Evolutionary conservation across 2,797 vertebrate genomes (phyloP), one percentile per base, ranked within the genome.

Genomic region (Sus cebifrons): DNA sequence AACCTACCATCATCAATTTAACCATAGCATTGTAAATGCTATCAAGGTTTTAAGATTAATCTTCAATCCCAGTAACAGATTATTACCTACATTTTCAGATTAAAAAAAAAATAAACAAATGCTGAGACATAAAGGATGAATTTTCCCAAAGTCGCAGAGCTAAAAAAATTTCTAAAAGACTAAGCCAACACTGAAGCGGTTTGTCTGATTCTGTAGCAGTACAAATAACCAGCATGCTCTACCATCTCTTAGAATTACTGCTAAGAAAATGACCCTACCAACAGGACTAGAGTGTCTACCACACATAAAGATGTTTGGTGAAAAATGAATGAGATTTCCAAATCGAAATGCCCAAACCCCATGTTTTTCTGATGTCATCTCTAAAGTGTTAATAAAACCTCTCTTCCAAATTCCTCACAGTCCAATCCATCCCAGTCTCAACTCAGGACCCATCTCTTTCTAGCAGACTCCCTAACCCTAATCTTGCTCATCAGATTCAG

Each of bases 1-100:
- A 81, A 90, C 4, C 67, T 85, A 20, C 23, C 56, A 73, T 85
- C 49, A 65, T 85, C 27, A 23, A 49, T 90, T 85, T 91, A 93
- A 23, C 40, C 12, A 7, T 27, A 52, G 29, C n/a, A 68, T 27
- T 91, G 15, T 52, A 25, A 68, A 96, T 20, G 75, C 40, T 44
- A 29, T 27, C 64, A 82, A 40, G 6, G 6, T 65, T 86, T 87
- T 64, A 54, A 74, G 36, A 68, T 17, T 3, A 62, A 52, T 1
- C 32, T 91, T 71, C 17, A 86, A 29, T 71, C 27, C 25, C 36
- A 11, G 12, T 16, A 68, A 88, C 29, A 75, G 65, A 94, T 86
- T 65, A 78, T 64, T 62, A 78, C 64, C 13, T 20, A 67, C 5
- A 21, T 44, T 73, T 86, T 71, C 13, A 86, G 23, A 81, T 62